Conservation (phyloP, 2,113 vertebrate species). For the Piprites chloris region DNA sequence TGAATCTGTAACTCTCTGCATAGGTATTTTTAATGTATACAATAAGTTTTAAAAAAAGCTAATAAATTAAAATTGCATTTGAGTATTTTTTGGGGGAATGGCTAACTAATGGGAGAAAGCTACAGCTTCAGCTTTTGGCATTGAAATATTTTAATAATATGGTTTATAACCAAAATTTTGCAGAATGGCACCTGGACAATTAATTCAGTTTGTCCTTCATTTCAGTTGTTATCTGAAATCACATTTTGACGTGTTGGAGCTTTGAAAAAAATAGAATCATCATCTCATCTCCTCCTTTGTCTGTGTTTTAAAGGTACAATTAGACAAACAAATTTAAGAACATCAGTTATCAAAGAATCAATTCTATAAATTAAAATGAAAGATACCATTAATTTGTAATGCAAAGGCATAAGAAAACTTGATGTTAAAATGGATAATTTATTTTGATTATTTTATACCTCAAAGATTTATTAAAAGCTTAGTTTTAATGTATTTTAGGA, state of each 20-base stretch:
- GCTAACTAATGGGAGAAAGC: neutral
- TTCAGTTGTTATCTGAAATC: neutral
- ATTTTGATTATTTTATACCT: neutral
- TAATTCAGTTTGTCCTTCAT: neutral
- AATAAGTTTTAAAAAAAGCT: neutral
- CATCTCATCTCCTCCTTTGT: neutral
- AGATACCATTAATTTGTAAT: neutral
- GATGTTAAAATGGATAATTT: neutral
- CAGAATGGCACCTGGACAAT: neutral
- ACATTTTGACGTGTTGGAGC: fast-evolving
- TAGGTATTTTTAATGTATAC: neutral
- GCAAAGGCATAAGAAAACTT: neutral
- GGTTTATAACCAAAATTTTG: neutral
- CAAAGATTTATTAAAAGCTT: neutral
- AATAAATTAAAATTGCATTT: neutral
- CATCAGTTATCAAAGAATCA: neutral
- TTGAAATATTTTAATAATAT: neutral
- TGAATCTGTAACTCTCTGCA: neutral
- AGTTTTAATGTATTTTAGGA: neutral
- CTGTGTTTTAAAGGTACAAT: neutral
- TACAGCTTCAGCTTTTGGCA: neutral
- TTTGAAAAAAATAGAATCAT: neutral
- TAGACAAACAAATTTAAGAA: neutral
- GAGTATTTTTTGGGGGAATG: neutral
- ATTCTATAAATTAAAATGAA: neutral